phyloP scores from a whole-genome alignment of 2,888 invertebrate genomes.

The Acleris laterana region DNA sequence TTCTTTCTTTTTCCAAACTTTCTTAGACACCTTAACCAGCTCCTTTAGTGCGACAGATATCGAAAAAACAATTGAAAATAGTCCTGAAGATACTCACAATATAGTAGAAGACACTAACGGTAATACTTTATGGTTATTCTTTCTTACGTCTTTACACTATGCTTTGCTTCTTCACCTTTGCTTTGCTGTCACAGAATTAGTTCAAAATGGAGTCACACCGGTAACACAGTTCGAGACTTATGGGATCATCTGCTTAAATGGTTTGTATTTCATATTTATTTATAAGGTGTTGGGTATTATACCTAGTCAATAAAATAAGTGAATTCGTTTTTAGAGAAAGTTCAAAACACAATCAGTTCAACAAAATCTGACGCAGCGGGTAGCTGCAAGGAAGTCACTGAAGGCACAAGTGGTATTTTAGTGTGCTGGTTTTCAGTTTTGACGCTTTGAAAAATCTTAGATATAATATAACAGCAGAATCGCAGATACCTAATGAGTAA shows the following conservation, averaged over 20 bases:
- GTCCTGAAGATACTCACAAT: slow-evolving; percentile 45
- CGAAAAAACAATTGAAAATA: slow-evolving; percentile 39
- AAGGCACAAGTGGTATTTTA: slow-evolving; percentile 52
- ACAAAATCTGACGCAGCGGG: slow-evolving; percentile 44
- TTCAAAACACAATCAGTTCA: slow-evolving; percentile 47
- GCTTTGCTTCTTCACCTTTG: slow-evolving; percentile 35
- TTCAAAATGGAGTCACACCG: slow-evolving; percentile 39
- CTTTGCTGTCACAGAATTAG: slow-evolving; percentile 44
- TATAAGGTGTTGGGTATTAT: slow-evolving; percentile 24
- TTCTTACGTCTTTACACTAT: slow-evolving; percentile 33
- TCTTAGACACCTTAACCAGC: slow-evolving; percentile 59
- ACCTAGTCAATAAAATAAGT: slow-evolving; percentile 29
- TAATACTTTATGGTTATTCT: slow-evolving; percentile 37
- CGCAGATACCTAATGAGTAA: no score
- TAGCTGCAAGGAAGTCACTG: slow-evolving; percentile 45
- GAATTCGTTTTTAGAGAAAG: slow-evolving; percentile 50
- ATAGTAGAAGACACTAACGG: slow-evolving; percentile 43
- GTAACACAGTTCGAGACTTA: slow-evolving; percentile 35
- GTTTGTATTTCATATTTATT: slow-evolving; percentile 43
- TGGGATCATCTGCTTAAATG: slow-evolving; percentile 38
- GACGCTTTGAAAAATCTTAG: not conserved
- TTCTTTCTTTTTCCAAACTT: slow-evolving; percentile 39
- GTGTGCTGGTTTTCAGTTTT: slow-evolving; percentile 12
- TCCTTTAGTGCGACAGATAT: slow-evolving; percentile 48
- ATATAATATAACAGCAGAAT: no score